Percentiles rank a stretch among this genome's conserved stretches.
These are phyloP conservation scores for Pterocles gutturalis DNA, from an alignment of 2,113 vertebrate species.

Conservation along the genomic window DNA sequence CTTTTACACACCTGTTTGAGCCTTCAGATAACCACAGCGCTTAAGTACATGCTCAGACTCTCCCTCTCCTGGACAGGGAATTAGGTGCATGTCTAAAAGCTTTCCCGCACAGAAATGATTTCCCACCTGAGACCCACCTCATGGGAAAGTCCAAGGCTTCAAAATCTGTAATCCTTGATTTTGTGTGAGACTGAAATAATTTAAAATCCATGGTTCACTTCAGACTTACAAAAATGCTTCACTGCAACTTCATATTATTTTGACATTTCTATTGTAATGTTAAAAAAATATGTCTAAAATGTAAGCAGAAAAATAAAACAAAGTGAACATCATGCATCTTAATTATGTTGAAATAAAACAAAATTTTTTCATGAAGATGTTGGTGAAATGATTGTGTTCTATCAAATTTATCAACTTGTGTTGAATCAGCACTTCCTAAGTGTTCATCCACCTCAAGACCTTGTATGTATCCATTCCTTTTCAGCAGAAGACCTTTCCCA, in stretches of 20 bases:
- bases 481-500: neutral
- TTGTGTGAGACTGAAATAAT: neutral
- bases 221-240: neutral
- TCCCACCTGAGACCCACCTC: neutral
- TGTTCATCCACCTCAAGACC: neutral
- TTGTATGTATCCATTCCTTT: neutral
- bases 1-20: neutral
- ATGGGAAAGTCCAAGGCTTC: neutral
- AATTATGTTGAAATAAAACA: neutral
- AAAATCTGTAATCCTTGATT: neutral
- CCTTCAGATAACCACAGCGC: neutral
- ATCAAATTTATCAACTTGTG: neutral
- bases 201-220: neutral
- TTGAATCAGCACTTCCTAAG: neutral
- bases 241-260: neutral
- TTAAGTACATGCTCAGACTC: neutral
- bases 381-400: neutral
- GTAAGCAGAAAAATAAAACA: neutral
- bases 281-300: neutral
- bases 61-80: neutral
- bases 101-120: neutral
- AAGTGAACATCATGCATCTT: neutral
- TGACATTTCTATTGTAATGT: neutral
- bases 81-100: neutral
- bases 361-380: accelerated